phyloP scores from a whole-genome alignment of 2,797 vertebrate genomes.

The Sardinella longiceps region DNA sequence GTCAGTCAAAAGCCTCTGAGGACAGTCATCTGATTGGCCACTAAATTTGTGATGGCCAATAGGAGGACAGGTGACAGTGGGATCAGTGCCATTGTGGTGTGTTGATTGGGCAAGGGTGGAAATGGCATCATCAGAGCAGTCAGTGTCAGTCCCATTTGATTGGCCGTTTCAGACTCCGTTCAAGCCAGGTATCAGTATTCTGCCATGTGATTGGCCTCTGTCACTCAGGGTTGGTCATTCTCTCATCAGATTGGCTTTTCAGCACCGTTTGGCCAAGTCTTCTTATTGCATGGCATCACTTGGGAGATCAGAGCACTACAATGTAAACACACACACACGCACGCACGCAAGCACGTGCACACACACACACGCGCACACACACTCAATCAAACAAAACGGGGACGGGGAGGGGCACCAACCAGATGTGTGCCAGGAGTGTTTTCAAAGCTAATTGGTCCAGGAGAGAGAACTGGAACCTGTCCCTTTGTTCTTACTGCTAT shows the following conservation, averaged over 20 bases:
- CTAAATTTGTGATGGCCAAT: neutral
- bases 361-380: neutral
- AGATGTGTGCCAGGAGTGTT: too few relatives aligned
- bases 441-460: too few relatives aligned
- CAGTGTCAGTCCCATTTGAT: neutral
- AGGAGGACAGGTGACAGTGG: neutral
- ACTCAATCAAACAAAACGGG: too few relatives aligned
- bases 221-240: neutral
- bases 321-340: neutral
- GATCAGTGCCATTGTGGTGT: neutral
- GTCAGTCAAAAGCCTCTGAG: neutral
- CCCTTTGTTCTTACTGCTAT: too few relatives aligned
- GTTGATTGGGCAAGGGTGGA: neutral
- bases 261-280: neutral
- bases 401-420: too few relatives aligned
- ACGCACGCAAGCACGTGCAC: neutral
- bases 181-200: too few relatives aligned
- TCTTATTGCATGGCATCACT: neutral
- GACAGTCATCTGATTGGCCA: neutral
- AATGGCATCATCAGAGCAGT: too few relatives aligned
- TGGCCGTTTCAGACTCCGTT: neutral
- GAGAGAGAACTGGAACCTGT: too few relatives aligned
- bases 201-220: neutral
- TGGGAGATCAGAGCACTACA: neutral
- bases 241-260: neutral